phyloP scores from a whole-genome alignment of 2,888 invertebrate species.

The Rhabditoides inermis region DNA sequence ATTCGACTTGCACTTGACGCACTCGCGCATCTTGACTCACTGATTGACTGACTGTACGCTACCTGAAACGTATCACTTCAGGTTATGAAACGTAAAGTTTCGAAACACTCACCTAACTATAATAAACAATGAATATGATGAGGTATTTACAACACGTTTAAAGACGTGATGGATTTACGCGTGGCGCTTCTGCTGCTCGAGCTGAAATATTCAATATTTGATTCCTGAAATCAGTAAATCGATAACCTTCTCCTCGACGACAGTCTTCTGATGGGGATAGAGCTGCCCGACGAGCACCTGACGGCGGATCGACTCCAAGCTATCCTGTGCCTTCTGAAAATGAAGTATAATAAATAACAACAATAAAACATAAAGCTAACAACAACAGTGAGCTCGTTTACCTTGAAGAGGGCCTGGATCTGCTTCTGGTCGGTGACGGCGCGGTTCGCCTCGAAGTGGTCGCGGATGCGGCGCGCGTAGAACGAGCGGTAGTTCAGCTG shows the following conservation, averaged over 20 bases:
- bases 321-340: conserved; percentile 24
- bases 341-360: neutral
- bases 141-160: too few relatives aligned
- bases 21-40: conserved; percentile 62
- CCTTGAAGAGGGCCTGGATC: conserved; percentile 33
- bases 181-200: too few relatives aligned
- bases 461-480: conserved; percentile 47
- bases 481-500: conserved; percentile 50
- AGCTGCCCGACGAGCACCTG: conserved; percentile 28
- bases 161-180: too few relatives aligned
- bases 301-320: conserved; percentile 25
- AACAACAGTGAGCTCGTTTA: conserved; percentile 1
- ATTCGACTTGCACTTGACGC: conserved; percentile 88
- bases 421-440: conserved; percentile 26
- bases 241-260: conserved; percentile 38
- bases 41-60: too few relatives aligned
- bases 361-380: neutral
- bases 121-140: too few relatives aligned
- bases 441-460: conserved; percentile 43
- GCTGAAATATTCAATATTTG: too few relatives aligned
- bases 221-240: too few relatives aligned
- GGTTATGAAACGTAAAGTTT: too few relatives aligned
- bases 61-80: too few relatives aligned
- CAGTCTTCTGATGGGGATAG: conserved; percentile 38
- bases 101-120: too few relatives aligned